phyloP scores from a whole-genome alignment of 2,797 vertebrate species.

The Parambassis ranga region DNA sequence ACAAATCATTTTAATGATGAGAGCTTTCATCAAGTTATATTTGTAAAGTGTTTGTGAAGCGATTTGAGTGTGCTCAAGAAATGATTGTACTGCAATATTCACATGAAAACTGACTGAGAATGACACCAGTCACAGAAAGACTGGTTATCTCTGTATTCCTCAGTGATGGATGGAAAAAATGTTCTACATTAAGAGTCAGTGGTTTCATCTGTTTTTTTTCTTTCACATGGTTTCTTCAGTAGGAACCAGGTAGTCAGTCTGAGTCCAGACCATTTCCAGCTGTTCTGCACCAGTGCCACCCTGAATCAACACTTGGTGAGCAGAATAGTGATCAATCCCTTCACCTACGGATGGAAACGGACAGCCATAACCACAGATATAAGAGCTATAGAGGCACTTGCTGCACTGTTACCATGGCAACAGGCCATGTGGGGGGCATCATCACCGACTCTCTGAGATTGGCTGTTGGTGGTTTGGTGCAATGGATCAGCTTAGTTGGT shows the following conservation, averaged over 20 bases:
- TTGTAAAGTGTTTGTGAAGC: neutral
- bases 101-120: neutral
- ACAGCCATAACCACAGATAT: conserved; percentile 71
- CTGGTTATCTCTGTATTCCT: neutral
- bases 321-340: conserved; percentile 62
- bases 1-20: conserved; percentile 29
- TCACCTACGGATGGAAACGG: conserved; percentile 64
- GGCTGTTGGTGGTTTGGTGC: conserved; percentile 60
- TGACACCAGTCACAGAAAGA: neutral
- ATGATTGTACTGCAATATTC: neutral
- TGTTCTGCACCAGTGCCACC: conserved; percentile 49
- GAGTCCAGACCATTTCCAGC: conserved; percentile 21
- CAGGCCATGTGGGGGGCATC: conserved; percentile 50
- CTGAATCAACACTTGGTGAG: conserved; percentile 45
- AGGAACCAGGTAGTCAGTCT: conserved; percentile 8
- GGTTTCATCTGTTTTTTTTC: conserved; percentile 12
- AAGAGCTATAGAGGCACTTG: conserved; percentile 63
- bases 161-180: conserved; percentile 7
- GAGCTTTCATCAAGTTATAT: neutral
- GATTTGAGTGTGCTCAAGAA: too few species aligned
- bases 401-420: conserved; percentile 76
- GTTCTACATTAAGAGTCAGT: neutral
- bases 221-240: neutral
- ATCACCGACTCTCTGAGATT: conserved; percentile 55
- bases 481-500: conserved; percentile 60